These are phyloP conservation scores for Cryptocephalus primarius DNA, from an alignment of 2,888 invertebrate genomes.

Conservation along the genomic window DNA sequence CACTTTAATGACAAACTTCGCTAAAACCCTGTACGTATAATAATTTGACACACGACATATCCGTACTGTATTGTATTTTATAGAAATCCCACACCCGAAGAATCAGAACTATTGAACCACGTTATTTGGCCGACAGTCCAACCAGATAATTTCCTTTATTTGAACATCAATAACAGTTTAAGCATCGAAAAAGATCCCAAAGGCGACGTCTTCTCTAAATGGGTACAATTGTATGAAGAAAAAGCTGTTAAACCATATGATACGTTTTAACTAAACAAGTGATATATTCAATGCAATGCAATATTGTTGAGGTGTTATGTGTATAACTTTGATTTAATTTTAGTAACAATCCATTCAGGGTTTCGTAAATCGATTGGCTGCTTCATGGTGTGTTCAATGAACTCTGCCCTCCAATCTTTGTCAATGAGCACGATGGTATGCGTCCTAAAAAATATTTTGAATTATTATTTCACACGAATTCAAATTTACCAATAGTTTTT, in stretches of 20 bases:
- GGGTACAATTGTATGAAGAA: slow-evolving; percentile 7
- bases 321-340: too few relatives aligned
- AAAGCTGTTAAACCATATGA: slow-evolving; percentile 3
- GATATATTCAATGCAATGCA: too few relatives aligned
- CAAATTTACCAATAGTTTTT: too few relatives aligned
- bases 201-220: slow-evolving; percentile 6
- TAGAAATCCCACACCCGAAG: slow-evolving; percentile 11
- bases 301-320: too few relatives aligned
- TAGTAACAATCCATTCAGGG: too few relatives aligned
- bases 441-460: slow-evolving; percentile 41
- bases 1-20: slow-evolving; percentile 47
- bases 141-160: slow-evolving; percentile 7
- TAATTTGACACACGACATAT: not conserved
- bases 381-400: slow-evolving; percentile 53
- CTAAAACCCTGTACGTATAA: slow-evolving; percentile 39
- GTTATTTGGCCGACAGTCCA: slow-evolving; percentile 11
- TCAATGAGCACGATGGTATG: slow-evolving; percentile 61
- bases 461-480: too few relatives aligned
- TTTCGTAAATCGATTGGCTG: slow-evolving; percentile 24
- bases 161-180: slow-evolving; percentile 12
- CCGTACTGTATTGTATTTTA: not conserved
- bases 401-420: slow-evolving; percentile 48
- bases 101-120: slow-evolving; percentile 10
- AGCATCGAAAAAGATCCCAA: slow-evolving; percentile 10
- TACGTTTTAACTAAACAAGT: slow-evolving; percentile 1